These are phyloP conservation scores for Prionailurus bengalensis DNA, from an alignment of 2,113 vertebrate genomes.

Conservation along the genomic window DNA sequence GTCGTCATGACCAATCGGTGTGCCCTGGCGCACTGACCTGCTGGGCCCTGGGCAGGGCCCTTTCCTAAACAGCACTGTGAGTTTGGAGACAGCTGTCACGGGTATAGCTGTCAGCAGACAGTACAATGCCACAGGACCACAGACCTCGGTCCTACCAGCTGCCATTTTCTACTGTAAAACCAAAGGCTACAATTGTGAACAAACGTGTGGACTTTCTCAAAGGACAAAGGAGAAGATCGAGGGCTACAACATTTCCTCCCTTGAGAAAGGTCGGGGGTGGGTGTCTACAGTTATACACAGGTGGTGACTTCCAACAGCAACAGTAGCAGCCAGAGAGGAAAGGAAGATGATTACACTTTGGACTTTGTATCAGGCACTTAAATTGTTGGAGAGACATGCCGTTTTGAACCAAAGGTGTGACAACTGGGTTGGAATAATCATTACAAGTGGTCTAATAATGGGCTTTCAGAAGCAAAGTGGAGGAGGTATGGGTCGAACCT, in stretches of 20 bases:
- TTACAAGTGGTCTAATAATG: slow-evolving; percentile 88
- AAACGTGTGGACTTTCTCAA: slow-evolving; percentile 72
- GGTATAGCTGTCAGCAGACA: slow-evolving; percentile 58
- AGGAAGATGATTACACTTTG: slow-evolving; percentile 86
- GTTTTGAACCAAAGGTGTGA: slow-evolving; percentile 89
- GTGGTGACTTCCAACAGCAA: slow-evolving; percentile 68
- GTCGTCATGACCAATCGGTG: background rate
- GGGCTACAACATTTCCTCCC: slow-evolving; percentile 70
- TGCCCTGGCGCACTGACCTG: background rate
- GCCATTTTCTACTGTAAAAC: slow-evolving; percentile 67
- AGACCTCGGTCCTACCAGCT: slow-evolving; percentile 21
- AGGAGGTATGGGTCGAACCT: slow-evolving; percentile 86
- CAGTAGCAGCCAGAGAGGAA: slow-evolving; percentile 82
- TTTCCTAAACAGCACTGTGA: background rate
- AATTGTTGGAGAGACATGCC: slow-evolving; percentile 89
- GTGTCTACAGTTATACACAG: slow-evolving; percentile 65
- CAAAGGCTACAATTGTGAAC: slow-evolving; percentile 80
- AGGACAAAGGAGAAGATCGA: slow-evolving; percentile 77
- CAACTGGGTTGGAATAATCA: slow-evolving; percentile 86
- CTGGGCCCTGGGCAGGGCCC: background rate
- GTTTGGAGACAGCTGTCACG: slow-evolving; percentile 56
- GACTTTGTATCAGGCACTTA: slow-evolving; percentile 90
- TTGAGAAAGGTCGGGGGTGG: slow-evolving; percentile 70
- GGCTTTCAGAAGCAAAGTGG: slow-evolving; percentile 90
- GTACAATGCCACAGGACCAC: slow-evolving; percentile 75